Evolutionary conservation across 2,113 vertebrate species (phyloP).

Genomic region (Phalacrocorax brasilianus): DNA sequence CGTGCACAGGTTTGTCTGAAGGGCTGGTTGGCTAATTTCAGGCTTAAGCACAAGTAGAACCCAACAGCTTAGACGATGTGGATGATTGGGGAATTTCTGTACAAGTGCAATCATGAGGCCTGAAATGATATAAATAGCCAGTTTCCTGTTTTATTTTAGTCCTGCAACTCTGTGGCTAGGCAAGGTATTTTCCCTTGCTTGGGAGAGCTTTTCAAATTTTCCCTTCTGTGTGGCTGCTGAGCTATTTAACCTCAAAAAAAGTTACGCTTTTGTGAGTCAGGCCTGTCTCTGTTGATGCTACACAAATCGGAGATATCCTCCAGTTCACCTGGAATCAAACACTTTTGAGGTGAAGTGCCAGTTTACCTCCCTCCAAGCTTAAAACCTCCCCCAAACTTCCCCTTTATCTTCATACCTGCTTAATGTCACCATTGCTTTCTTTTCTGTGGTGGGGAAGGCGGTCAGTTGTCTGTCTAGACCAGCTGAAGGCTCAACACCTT

Average conservation of each 20-base stretch:
- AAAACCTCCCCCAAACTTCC: neutral
- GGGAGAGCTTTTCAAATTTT: neutral
- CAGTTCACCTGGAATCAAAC: neutral
- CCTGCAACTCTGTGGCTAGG: neutral
- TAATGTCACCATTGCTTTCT: neutral
- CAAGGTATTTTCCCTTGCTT: neutral
- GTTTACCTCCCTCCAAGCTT: neutral
- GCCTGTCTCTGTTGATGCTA: neutral
- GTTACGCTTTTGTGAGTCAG: neutral
- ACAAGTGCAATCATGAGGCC: neutral
- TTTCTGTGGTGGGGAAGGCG: neutral
- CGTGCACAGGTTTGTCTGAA: neutral
- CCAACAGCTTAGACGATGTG: neutral
- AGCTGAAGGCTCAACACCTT: neutral
- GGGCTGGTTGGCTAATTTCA: neutral
- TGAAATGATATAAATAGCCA: neutral
- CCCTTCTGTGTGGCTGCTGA: neutral
- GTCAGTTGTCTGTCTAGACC: neutral
- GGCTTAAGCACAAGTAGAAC: neutral
- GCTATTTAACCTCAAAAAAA: neutral
- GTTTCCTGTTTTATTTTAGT: neutral
- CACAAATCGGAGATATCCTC: neutral
- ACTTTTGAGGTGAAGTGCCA: neutral
- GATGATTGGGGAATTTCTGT: neutral
- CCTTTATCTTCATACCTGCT: neutral